A percentile compares a stretch with the other conserved stretches of the same genome.
Conservation (phyloP, 2,797 vertebrate genomes). For the Triplophysa yarkandensis region DNA sequence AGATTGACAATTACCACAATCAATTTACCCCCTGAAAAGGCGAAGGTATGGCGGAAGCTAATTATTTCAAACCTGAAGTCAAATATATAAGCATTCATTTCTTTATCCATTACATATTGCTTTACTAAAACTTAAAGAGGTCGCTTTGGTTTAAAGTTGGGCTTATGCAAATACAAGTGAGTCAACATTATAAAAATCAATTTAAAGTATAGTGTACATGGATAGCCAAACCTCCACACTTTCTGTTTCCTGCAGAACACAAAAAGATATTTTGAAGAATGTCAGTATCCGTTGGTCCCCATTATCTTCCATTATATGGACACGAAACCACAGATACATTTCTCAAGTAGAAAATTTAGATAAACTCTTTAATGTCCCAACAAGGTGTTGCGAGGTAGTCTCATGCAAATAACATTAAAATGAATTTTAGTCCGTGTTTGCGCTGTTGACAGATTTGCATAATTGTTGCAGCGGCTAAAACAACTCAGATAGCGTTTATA, state of each 20-base stretch:
- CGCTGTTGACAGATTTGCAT: not conserved
- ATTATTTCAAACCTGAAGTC: slow-evolving; percentile 33
- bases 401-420: not conserved
- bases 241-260: too few species aligned
- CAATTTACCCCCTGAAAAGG: slow-evolving; percentile 40
- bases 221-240: too few species aligned
- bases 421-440: not conserved
- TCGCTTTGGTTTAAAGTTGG: not conserved
- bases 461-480: not conserved
- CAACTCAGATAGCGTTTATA: not conserved
- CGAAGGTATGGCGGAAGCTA: slow-evolving; percentile 6
- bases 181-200: not conserved
- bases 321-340: too few species aligned
- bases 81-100: not conserved
- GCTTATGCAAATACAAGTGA: not conserved
- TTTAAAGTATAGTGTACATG: too few species aligned
- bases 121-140: not conserved
- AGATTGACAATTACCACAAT: slow-evolving; percentile 44
- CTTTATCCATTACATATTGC: not conserved
- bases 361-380: not conserved
- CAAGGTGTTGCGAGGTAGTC: not conserved
- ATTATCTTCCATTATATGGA: too few species aligned
- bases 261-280: too few species aligned
- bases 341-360: too few species aligned
- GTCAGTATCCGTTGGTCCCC: too few species aligned